Evolutionary conservation across 2,113 vertebrate genomes (phyloP), one percentile per base, ranked within the genome.

Genomic region (Piprites chloris): DNA sequence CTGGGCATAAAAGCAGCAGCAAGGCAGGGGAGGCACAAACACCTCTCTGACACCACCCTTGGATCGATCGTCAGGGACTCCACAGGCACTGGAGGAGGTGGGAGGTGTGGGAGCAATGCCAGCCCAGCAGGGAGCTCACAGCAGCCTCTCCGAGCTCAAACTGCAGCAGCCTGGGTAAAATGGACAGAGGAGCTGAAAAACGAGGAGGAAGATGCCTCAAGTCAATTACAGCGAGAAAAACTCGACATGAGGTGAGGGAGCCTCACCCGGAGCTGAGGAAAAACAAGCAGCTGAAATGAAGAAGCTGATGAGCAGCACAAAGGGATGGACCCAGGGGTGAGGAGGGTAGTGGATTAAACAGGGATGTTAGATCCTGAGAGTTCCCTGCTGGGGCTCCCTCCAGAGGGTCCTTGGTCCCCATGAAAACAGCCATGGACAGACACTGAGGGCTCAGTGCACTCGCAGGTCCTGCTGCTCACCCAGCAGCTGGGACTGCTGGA

Each of bases 41-140:
- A 9, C 1, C 0, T 14, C 26, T 44, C 26, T 58, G 50, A 32
- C 7, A 13, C 33, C 14, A 6, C 23, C 1, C 47, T 20, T 74
- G 1, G 5, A 13, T 39, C 1, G 5, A 13, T 39, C 11, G 0
- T 41, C 82, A 24, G 1, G 9, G 67, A 27, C 24, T 53, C 27
- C 52, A 5, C 12, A 28, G 19, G 83, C 72, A 13, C 49, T 6
- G 5, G 26, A 72, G 80, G 67, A 73, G 62, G 3, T 12, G 17
- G 59, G 85, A 63, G 28, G 47, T 41, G 62, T n/a, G 44, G 67
- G 63, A 76, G 27, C 21, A 30, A 5, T 2, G 59, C 68, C 50
- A 73, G 37, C 93, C 46, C 89, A 55, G 90, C 63, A 9, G 81
- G 86, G 47, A 62, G 42, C 49, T 68, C 55, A 5, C 78, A 44